These are phyloP conservation scores for Stichopus chloronotus DNA, from an alignment of 35 echinoderm and acorn worm genomes.

Conservation along the genomic window DNA sequence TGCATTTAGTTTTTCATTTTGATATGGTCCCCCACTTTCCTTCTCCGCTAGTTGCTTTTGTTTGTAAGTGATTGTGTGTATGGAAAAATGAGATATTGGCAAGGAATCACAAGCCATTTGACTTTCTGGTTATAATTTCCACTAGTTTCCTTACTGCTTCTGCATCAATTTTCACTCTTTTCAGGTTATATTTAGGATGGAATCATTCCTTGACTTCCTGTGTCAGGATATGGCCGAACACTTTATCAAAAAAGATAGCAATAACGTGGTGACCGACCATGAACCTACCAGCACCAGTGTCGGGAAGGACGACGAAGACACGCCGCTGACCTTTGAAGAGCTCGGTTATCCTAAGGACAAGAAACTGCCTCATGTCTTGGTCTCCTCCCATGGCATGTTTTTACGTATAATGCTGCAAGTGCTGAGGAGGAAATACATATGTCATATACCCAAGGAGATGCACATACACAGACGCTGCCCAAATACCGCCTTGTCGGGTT, in stretches of 20 bases:
- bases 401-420: conserved; percentile 1
- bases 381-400: background rate
- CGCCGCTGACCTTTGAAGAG: background rate
- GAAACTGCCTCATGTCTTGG: background rate
- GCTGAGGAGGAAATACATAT: background rate
- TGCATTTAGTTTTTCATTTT: no score
- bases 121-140: no score
- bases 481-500: background rate
- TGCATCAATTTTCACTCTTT: background rate
- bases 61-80: no score
- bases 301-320: background rate
- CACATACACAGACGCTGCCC: background rate
- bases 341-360: background rate
- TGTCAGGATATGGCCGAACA: background rate
- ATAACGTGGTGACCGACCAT: background rate
- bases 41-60: no score
- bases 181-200: background rate
- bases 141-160: no score
- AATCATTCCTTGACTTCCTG: background rate
- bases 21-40: no score
- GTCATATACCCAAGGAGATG: background rate
- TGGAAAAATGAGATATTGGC: no score
- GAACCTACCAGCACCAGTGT: background rate
- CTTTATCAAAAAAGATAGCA: background rate
- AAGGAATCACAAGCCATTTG: no score